Evolutionary conservation across 1,140 invertebrate species (phyloP).

Genomic region (Odontomachus brunneus): DNA sequence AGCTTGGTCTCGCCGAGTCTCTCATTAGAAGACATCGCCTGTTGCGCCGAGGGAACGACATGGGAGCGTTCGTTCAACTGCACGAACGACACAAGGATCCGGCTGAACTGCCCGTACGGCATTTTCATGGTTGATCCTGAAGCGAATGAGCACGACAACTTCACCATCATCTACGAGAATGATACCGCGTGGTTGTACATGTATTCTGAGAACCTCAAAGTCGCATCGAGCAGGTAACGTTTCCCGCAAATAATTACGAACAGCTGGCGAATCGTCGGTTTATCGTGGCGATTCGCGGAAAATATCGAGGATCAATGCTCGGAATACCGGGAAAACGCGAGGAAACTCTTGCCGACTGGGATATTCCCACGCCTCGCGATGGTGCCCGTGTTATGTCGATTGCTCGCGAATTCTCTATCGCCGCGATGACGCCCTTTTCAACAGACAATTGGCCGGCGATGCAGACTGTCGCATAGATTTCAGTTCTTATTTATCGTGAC

Average conservation of each 20-base stretch:
- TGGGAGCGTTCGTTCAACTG: constrained; percentile 66
- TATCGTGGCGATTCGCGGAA: too few species aligned
- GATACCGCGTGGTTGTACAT: constrained; percentile 43
- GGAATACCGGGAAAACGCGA: too few species aligned
- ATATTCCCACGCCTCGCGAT: too few species aligned
- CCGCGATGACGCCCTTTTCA: too few species aligned
- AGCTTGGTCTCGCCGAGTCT: constrained; percentile 24
- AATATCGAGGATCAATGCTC: too few species aligned
- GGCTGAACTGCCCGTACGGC: constrained; percentile 60
- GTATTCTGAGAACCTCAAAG: not conserved
- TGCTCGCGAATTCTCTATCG: too few species aligned
- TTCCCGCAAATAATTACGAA: too few species aligned
- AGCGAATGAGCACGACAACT: constrained; percentile 42
- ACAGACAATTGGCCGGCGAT: not conserved
- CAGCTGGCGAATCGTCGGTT: too few species aligned
- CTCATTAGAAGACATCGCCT: constrained; percentile 45
- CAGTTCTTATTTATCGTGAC: not conserved
- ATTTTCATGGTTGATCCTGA: constrained; percentile 64
- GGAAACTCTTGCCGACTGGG: too few species aligned
- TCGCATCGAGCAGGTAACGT: constrained; percentile 58
- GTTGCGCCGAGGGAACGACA: constrained; percentile 52
- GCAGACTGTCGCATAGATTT: not conserved
- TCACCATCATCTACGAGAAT: constrained; percentile 48
- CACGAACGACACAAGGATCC: constrained; percentile 66
- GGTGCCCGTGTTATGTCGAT: too few species aligned